phyloP scores from a whole-genome alignment of 2,113 vertebrate species.

The Equus przewalskii region DNA sequence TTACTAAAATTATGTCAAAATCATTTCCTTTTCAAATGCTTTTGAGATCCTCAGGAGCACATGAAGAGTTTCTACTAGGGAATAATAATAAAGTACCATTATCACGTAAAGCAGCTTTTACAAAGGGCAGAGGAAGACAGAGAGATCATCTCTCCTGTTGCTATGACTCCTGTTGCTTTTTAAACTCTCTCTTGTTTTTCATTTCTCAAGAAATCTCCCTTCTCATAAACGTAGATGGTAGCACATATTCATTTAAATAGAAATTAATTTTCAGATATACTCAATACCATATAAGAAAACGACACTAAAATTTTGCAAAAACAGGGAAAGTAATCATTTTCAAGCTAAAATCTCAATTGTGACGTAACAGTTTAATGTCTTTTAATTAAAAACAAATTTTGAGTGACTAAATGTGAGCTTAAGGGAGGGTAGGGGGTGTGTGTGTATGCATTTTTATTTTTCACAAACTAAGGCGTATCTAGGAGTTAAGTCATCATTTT shows the following conservation, averaged over 20 bases:
- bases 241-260: neutral
- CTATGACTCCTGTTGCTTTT: neutral
- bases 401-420: neutral
- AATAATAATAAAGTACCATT: neutral
- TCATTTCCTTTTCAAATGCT: constrained; percentile 12
- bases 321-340: neutral
- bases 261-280: constrained; percentile 25
- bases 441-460: neutral
- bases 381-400: constrained; percentile 17
- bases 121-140: neutral
- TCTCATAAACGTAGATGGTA: neutral
- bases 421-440: neutral
- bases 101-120: neutral
- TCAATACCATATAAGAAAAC: neutral
- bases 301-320: constrained; percentile 14
- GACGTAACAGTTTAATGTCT: neutral
- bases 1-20: neutral
- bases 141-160: neutral
- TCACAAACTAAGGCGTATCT: neutral
- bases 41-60: neutral
- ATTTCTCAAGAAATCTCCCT: neutral
- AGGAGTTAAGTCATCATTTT: neutral
- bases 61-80: neutral
- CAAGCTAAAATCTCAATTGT: neutral
- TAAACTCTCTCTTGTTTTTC: neutral